Conservation (phyloP, 2,797 vertebrate species). For the Chrysocyon brachyurus region DNA sequence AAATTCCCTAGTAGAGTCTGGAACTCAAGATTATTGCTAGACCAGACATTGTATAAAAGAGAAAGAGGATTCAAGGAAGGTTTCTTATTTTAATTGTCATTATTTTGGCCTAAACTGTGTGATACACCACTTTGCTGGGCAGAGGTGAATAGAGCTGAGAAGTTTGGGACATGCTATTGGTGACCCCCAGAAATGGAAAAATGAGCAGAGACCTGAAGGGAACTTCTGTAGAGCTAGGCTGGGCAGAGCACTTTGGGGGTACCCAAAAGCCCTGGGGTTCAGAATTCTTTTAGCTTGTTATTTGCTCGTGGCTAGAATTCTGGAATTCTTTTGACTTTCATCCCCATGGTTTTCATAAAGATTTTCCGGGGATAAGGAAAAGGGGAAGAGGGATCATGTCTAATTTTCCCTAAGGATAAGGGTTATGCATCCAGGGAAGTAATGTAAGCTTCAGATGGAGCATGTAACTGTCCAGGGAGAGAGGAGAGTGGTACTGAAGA, state of each 20-base stretch:
- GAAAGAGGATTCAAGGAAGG: neutral
- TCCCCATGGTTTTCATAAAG: neutral
- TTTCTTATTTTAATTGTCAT: conserved; percentile 4
- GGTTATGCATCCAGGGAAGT: neutral
- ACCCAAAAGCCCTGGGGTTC: neutral
- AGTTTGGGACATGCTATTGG: neutral
- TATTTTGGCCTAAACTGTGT: neutral
- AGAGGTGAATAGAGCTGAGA: neutral
- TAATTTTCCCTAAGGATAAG: neutral
- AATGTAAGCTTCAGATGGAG: neutral
- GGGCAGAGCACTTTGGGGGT: neutral
- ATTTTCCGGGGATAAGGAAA: neutral
- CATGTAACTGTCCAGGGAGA: neutral
- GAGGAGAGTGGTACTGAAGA: neutral
- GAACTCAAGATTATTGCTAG: neutral
- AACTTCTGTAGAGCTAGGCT: neutral
- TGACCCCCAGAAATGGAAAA: neutral
- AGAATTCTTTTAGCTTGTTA: neutral
- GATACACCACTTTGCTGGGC: neutral
- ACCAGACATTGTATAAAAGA: neutral
- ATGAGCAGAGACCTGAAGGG: neutral
- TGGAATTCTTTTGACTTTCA: neutral
- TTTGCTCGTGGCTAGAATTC: neutral
- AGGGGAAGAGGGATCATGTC: neutral
- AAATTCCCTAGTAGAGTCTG: neutral